These are phyloP conservation scores for Rhopalosiphum maidis DNA, from an alignment of 1,140 invertebrate genomes.

Conservation along the genomic window DNA sequence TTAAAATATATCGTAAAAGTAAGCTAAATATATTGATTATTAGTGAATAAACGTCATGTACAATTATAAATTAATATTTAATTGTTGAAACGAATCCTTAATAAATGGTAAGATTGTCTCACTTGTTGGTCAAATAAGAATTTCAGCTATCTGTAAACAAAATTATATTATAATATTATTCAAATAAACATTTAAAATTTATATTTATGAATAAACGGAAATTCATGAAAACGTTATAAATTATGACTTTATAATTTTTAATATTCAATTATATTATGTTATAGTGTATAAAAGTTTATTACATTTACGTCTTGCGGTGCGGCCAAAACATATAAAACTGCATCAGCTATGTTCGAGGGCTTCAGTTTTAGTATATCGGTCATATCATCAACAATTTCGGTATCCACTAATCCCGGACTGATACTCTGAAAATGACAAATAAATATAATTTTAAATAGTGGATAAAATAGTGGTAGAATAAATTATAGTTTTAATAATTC, in stretches of 20 bases:
- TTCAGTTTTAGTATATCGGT: background rate
- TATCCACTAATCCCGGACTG: conserved; percentile 26
- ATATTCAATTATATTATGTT: background rate
- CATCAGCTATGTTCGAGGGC: background rate
- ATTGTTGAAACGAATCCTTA: background rate
- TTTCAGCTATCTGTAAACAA: background rate
- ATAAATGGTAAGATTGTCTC: conserved; percentile 1
- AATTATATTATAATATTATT: background rate
- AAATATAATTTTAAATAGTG: background rate
- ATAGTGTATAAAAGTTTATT: background rate
- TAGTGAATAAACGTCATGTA: background rate
- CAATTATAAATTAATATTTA: background rate
- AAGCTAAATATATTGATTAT: background rate
- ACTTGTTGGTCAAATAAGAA: background rate
- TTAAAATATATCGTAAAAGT: background rate
- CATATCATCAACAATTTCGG: background rate
- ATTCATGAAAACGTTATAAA: background rate
- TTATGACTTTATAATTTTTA: background rate
- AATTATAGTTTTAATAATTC: no score
- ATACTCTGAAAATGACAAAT: background rate
- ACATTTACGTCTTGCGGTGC: background rate
- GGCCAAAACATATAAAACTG: background rate
- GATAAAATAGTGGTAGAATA: background rate
- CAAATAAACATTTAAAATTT: background rate
- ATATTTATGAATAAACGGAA: no score